A percentile compares a stretch with the other conserved stretches of the same genome.
Conservation (phyloP, 2,113 vertebrate genomes). For the human region GRCh38 chr2:203716001-203716500, state of each 20-base stretch:
- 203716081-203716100: background rate
- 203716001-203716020: background rate
- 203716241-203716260: background rate
- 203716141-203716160: background rate
- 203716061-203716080: background rate
- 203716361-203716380: background rate
- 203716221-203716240: background rate
- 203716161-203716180: background rate
- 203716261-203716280: background rate
- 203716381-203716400: background rate
- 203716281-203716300: background rate
- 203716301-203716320: background rate
- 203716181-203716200: background rate
- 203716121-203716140: background rate
- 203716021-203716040: background rate
- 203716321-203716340: background rate
- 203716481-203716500: slow-evolving; percentile 26
- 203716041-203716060: background rate
- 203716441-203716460: background rate
- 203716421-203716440: background rate
- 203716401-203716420: background rate
- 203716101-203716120: background rate
- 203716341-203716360: background rate
- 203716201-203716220: background rate
- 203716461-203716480: background rate